Evolutionary conservation across 2,888 invertebrate genomes (phyloP).

Genomic region (Eudemis profundana): DNA sequence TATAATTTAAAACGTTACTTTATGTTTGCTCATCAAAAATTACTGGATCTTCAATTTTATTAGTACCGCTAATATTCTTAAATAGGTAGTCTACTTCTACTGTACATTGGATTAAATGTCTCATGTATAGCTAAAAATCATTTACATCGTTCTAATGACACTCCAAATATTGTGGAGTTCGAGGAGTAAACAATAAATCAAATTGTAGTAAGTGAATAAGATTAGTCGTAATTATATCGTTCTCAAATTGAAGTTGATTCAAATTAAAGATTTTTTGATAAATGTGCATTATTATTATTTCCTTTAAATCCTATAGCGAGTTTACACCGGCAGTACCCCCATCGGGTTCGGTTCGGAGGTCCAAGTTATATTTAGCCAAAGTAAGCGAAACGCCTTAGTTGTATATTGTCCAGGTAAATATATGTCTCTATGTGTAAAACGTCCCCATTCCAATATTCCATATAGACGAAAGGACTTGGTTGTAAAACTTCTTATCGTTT

Average conservation of each 20-base stretch:
- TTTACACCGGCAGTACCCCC: too few relatives aligned
- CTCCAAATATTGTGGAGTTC: conserved; percentile 28
- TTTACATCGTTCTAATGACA: conserved; percentile 28
- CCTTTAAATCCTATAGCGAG: too few relatives aligned
- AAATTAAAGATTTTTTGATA: conserved; percentile 65
- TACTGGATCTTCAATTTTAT: background rate
- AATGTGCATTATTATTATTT: conserved; percentile 36
- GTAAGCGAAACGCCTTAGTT: too few relatives aligned
- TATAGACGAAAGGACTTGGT: too few relatives aligned
- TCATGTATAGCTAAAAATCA: conserved; percentile 20
- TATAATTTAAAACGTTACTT: too few relatives aligned
- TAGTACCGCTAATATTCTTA: background rate
- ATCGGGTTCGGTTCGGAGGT: too few relatives aligned
- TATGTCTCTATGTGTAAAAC: too few relatives aligned
- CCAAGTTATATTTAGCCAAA: too few relatives aligned
- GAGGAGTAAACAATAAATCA: conserved; percentile 38
- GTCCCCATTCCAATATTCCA: too few relatives aligned
- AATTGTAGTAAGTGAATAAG: conserved; percentile 34
- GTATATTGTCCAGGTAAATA: too few relatives aligned
- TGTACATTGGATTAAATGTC: conserved; percentile 23
- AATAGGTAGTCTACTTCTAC: background rate
- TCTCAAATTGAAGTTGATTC: conserved; percentile 65
- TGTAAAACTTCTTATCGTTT: too few relatives aligned
- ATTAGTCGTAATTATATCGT: conserved; percentile 58
- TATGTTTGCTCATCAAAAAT: background rate